Conservation (phyloP, 2,113 vertebrate genomes). For the Amphilophus citrinellus region DNA sequence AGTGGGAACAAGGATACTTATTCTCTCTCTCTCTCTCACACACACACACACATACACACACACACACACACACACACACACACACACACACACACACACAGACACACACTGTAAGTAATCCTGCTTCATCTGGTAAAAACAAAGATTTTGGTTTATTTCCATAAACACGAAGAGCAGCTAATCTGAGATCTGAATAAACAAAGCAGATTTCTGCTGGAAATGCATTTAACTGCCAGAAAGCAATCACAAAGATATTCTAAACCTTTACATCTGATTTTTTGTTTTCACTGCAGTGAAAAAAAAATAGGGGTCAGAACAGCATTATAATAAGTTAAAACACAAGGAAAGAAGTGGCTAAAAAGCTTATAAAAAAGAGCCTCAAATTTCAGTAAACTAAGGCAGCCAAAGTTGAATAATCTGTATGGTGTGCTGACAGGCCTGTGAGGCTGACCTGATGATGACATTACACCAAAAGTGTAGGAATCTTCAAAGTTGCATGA, state of each 20-base stretch:
- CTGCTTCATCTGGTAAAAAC: conserved; percentile 51
- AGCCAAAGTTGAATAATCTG: too few relatives aligned
- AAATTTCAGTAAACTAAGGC: not conserved
- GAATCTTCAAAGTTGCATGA: not conserved
- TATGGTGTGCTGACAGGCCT: not conserved
- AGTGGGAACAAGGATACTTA: conserved; percentile 8
- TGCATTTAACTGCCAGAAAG: not conserved
- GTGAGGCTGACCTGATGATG: not conserved
- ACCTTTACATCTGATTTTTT: conserved; percentile 1
- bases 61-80: not conserved
- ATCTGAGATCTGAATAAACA: conserved; percentile 30
- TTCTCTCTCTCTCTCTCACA: not conserved
- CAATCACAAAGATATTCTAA: not conserved
- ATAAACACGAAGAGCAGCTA: conserved; percentile 37
- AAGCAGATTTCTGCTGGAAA: conserved; percentile 23
- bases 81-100: not conserved
- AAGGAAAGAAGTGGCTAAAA: not conserved
- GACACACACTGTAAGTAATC: conserved; percentile 20
- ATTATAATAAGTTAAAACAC: not conserved
- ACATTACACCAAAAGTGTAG: not conserved
- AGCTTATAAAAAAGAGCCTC: too few relatives aligned
- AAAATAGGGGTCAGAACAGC: not conserved
- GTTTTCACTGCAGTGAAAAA: not conserved
- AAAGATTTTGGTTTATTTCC: conserved; percentile 30
- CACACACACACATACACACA: too few relatives aligned